Evolutionary conservation across 2,797 vertebrate genomes (phyloP), one percentile per base, ranked within the genome.

Genomic region (Spinus olivaceus): DNA sequence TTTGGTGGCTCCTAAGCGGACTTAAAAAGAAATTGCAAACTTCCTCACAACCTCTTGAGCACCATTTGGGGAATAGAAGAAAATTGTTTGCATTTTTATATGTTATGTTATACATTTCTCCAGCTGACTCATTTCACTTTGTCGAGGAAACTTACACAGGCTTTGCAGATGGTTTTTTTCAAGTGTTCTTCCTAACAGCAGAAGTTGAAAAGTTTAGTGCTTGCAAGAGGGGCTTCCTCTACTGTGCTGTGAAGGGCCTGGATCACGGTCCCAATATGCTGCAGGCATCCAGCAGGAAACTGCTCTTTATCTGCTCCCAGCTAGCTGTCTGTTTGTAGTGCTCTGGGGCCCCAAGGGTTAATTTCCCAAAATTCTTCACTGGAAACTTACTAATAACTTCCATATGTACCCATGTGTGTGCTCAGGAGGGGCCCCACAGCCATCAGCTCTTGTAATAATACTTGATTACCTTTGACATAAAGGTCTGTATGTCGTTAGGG

Each of bases 351-450:
- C 57, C 56, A 54, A 72, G 73, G 80, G 92, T 96, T 96, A 96
- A 96, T 88, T 92, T 94, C 95, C 95, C 82, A 86, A 96, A 96
- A 94, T 92, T 88, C 91, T 94, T 78, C 1, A 0, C 91, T 91
- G 56, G 89, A 92, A 84, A 84, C 80, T 94, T 92, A 77, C 39
- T 96, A 96, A 96, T 96, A 83, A 86, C 66, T 96, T 97, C 95
- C 92, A 91, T 94, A 91, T 94, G 95, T 86, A 88, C 44, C 42
- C 70, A n/a, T 93, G 81, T 96, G 91, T 86, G 80, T 30, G 33
- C 78, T 51, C 85, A 88, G 92, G 70, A 95, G 92, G 94, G 95
- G 95, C 94, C 94, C 91, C 94, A 76, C 70, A 86, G 85, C 85
- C 81, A 72, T 92, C 94, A 83, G 95, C 66, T 86, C 89, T 92